Percentiles rank a stretch among this genome's conserved stretches.
Evolutionary conservation across 2,113 vertebrate species (phyloP).

Genomic region (Zosterops lateralis): DNA sequence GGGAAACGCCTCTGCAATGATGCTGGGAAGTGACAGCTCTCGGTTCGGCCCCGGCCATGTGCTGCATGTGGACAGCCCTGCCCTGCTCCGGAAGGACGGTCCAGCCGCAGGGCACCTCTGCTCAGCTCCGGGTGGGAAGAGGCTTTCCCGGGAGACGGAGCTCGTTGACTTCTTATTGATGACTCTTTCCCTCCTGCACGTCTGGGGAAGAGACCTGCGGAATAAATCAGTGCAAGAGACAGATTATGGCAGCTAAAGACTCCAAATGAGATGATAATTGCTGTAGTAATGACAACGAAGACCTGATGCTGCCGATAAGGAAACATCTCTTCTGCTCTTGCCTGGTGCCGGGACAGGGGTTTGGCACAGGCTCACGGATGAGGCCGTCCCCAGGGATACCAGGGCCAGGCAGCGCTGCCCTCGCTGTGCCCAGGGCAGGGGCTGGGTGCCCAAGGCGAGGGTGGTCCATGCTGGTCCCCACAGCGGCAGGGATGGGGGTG

Average conservation of each 20-base stretch:
- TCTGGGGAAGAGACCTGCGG: conserved; percentile 31
- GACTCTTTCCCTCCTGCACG: not conserved
- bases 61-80: not conserved
- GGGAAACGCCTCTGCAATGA: fast-evolving
- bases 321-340: not conserved
- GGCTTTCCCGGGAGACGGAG: not conserved
- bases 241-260: conserved; percentile 70
- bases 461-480: not conserved
- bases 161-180: conserved; percentile 39
- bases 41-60: fast-evolving
- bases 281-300: conserved; percentile 59
- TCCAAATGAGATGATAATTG: conserved; percentile 70
- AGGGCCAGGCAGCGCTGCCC: not conserved
- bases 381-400: not conserved
- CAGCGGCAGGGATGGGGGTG: not conserved
- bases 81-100: not conserved
- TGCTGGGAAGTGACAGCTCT: not conserved
- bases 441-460: not conserved
- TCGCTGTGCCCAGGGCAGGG: not conserved
- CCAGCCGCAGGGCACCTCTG: not conserved
- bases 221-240: conserved; percentile 66
- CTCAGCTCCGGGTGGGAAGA: not conserved
- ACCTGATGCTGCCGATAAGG: conserved; percentile 57
- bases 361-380: not conserved
- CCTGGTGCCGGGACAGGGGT: not conserved